Evolutionary conservation across 2,888 invertebrate genomes (phyloP).

Genomic region (Ophonus ardosiacus): DNA sequence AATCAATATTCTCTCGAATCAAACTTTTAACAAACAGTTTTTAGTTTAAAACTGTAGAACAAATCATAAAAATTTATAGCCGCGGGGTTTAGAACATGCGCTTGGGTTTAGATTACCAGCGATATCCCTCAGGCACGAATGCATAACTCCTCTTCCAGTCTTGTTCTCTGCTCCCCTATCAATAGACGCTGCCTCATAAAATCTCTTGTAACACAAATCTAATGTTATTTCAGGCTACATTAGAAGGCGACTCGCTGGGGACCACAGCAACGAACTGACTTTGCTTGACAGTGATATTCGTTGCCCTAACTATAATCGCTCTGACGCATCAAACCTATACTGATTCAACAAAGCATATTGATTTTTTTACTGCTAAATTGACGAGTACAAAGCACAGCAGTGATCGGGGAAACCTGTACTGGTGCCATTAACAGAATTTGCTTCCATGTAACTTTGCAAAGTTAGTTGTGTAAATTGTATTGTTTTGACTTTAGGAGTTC

Average conservation of each 20-base stretch:
- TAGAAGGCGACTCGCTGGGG: constrained; percentile 42
- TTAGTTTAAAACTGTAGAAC: constrained; percentile 38
- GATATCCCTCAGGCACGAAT: constrained; percentile 42
- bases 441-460: neutral
- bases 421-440: constrained; percentile 25
- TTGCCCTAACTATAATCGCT: constrained; percentile 44
- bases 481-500: neutral
- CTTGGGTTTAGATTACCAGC: constrained; percentile 35
- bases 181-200: constrained; percentile 59
- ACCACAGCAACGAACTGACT: constrained; percentile 5
- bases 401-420: neutral
- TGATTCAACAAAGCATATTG: constrained; percentile 43
- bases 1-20: constrained; percentile 33
- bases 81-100: constrained; percentile 9
- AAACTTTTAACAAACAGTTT: constrained; percentile 46
- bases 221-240: constrained; percentile 63
- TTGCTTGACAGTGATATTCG: constrained; percentile 51
- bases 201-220: constrained; percentile 62
- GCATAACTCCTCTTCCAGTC: constrained; percentile 36
- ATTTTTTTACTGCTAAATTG: constrained; percentile 45
- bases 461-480: neutral
- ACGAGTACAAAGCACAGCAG: neutral
- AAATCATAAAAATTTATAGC: constrained; percentile 49
- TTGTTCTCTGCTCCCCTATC: constrained; percentile 39
- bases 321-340: constrained; percentile 49